Evolutionary conservation across 1,140 invertebrate genomes (phyloP), one percentile per base, ranked within the genome.

Genomic region (Epicauta chinensis): DNA sequence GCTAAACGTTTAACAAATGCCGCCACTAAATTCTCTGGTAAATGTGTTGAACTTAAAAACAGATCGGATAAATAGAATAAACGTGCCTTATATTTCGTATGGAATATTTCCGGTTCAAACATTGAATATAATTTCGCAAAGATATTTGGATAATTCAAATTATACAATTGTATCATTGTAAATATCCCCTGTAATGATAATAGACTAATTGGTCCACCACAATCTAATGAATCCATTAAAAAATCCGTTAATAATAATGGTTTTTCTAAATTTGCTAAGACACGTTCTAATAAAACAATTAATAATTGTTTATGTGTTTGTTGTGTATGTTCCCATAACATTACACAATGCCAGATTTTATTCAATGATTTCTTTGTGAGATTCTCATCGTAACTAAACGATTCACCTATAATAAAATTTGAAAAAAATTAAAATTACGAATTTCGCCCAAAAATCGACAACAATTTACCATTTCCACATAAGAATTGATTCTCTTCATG

Each of bases 131-230:
- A 74, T 67, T 97, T 93, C 42, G 81, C 81, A 69, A 93, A 98
- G 65, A 98, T 93, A 71, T 97, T 87, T 2, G 94, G 93, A 73
- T 97, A 97, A 66, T 96, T 89, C 71, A 98, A 80, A 73, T 98
- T 96, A 68, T 96, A 85, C 54, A 88, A 85, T 45, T 89, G 84
- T 51, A 98, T 93, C 30, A 98, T 73, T 35, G 86, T 81, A 66
- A 95, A 93, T 11, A 98, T 81, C 15, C 93, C 93, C 71, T 96
- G 92, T n/a, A 98, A 73, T 7, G 93, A 90, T 32, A 98, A 73
- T 56, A 98, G 75, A 65, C 88, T 87, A 38, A 93, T 82, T 1
- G 89, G 80, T 15, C 93, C 93, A 66, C 91, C 88, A 34, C 83
- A 76, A 65, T 93, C 86, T 46, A 95, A 82, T 9, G 90, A 90